Base-by-base conservation (phyloP, 1,140 invertebrate genomes). In the Sarcophaga bullata region DNA sequence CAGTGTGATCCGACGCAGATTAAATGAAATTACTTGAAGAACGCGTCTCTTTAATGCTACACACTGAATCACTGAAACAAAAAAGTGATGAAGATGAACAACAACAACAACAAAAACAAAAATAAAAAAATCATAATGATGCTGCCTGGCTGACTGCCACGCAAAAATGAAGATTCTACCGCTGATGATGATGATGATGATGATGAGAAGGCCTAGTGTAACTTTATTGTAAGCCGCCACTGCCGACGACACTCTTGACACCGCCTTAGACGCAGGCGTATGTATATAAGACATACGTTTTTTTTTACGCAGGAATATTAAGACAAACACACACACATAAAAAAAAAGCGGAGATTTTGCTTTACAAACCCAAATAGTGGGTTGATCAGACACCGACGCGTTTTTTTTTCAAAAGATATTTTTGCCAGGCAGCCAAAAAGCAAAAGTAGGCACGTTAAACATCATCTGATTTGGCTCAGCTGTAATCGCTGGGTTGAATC, bases 11-110 rank as follows among this genome's bases (percentile, higher is more conserved):
- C 75, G 75, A 50, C 75, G 50, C 25, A 78, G 75, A 78, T 78
- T 78, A 78, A 78, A 78, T 78, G 75, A 78, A 78, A 78, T 78
- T 78, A 78, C 75, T 78, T 50, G 50, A 78, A 50, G 13, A 78
- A 78, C 75, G 75, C 75, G 75, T 78, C 75, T 68, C 10, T 75
- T 78, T 78, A 78, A 78, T 68, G 6, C 54, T 58, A n/a, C n/a
- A 58, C 54, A 68, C 19, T 68, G 17, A 19, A 68, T 68, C 62
- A 68, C 4, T 68, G 62, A 68, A 68, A 68, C 62, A 68, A 68
- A 37, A n/a, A 68, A 68, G 62, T 68, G 62, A 68, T 19, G 62
- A 68, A n/a, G 62, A 37, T 37, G 25, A 37, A 37, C 1, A 37
- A 37, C 1, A 37, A 68, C 15, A 25, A 19, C 62, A 8, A 68